phyloP scores from a whole-genome alignment of 2,797 vertebrate species.

The Chelon labrosus region DNA sequence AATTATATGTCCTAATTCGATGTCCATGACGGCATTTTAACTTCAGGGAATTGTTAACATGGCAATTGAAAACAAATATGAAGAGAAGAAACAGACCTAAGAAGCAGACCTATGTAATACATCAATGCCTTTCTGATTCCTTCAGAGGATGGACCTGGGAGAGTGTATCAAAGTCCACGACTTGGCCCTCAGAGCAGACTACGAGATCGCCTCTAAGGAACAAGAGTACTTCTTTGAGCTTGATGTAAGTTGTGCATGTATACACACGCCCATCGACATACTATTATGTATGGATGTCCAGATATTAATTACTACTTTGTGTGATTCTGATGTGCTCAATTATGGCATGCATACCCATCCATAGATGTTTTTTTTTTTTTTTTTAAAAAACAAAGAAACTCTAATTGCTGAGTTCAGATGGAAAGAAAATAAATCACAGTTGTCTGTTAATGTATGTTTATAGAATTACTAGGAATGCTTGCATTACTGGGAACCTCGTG shows the following conservation, averaged over 20 bases:
- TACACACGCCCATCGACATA: neutral
- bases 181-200: slow-evolving; percentile 97
- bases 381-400: neutral
- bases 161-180: slow-evolving; percentile 98
- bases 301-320: neutral
- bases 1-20: too few relatives aligned
- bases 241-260: slow-evolving; percentile 87
- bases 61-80: neutral
- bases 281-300: neutral
- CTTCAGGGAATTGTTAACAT: neutral
- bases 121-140: slow-evolving; percentile 25
- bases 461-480: neutral
- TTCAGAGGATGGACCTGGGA: slow-evolving; percentile 98
- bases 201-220: slow-evolving; percentile 98
- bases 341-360: neutral
- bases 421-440: neutral
- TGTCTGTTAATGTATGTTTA: neutral
- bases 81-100: neutral
- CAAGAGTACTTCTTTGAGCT: slow-evolving; percentile 99
- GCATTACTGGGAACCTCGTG: neutral
- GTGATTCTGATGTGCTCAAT: neutral
- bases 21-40: too few relatives aligned
- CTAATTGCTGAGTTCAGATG: neutral
- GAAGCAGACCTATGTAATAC: neutral
- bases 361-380: too few relatives aligned